These are phyloP conservation scores for Ptyas mucosa DNA, from an alignment of 2,113 vertebrate genomes.

Conservation along the genomic window DNA sequence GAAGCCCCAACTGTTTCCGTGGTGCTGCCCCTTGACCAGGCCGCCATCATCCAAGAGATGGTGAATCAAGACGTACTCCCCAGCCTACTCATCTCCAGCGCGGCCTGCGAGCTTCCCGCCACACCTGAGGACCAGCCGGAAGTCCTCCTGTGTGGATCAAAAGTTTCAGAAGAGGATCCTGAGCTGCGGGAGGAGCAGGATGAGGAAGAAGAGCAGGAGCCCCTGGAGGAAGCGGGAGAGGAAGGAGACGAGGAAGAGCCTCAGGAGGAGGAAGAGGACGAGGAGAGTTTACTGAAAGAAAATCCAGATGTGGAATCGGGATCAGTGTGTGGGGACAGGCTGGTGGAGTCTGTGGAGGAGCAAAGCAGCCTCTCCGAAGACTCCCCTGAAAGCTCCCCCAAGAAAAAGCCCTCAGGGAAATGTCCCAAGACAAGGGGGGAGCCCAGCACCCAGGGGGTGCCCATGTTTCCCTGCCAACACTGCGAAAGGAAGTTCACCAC, in stretches of 20 bases:
- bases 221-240: conserved; percentile 40
- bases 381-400: conserved; percentile 65
- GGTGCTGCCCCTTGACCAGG: conserved; percentile 69
- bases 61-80: conserved; percentile 62
- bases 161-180: conserved; percentile 66
- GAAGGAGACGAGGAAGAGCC: conserved; percentile 60
- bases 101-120: conserved; percentile 52
- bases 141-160: conserved; percentile 50
- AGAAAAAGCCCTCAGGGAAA: conserved; percentile 50
- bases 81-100: conserved; percentile 51
- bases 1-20: conserved; percentile 62
- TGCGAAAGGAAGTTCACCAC: conserved; percentile 85
- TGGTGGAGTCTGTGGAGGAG: conserved; percentile 70
- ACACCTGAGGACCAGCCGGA: conserved; percentile 64
- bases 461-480: conserved; percentile 82
- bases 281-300: conserved; percentile 60
- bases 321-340: conserved; percentile 69
- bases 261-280: conserved; percentile 38
- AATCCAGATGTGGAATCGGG: conserved; percentile 55
- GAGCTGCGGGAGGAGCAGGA: conserved; percentile 52
- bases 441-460: conserved; percentile 68
- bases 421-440: conserved; percentile 63
- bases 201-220: conserved; percentile 7
- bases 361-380: conserved; percentile 62
- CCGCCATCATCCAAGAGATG: conserved; percentile 66